Evolutionary conservation across 2,888 invertebrate species (phyloP), one percentile per base, ranked within the genome.

Genomic region (Papilio demoleus): DNA sequence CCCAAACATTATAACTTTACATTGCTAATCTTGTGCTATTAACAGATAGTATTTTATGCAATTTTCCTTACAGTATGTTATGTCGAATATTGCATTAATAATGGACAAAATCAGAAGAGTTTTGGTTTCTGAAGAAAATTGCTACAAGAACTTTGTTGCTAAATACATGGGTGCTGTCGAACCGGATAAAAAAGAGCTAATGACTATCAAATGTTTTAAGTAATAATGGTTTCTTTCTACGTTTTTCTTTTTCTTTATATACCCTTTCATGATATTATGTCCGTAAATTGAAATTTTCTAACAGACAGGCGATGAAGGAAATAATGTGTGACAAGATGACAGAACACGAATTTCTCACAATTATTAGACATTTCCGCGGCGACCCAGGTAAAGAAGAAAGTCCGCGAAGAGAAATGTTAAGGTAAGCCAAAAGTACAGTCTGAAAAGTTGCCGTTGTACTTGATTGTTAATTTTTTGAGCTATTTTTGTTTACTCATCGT

Each of bases 261-360:
- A 31, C 6, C 6, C 31, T 31, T n/a, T n/a, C n/a, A 31, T 31
- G 6, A 31, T 31, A 31, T 4, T 31, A 4, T 31, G 31, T 4
- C 3, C 31, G 6, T 6, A 31, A 31, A 3, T 31, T 31, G 31
- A 3, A 31, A 4, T 31, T 31, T 31, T 4, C 31, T 4, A 4
- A n/a, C 77, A 95, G 96, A 75, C 92, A 94, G 77, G 95, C 95
- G 3, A 77, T 97, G 50, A 93, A 94, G 75, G 93, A 94, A 75
- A 90, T 96, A 63, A 93, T 96, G 89, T 94, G 94, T 12, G 93
- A 94, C 27, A 90, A 94, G 74, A 95, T 97, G 84, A 95, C 95
- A 0, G 96, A 97, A 77, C 97, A 97, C 72, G 97, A 97, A 87
- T 95, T 96, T 81, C 89, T 97, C 4, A 96, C 97, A 0, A 87